These are phyloP conservation scores for Dermatophagoides farinae DNA, from an alignment of 1,140 invertebrate genomes.

Conservation along the genomic window DNA sequence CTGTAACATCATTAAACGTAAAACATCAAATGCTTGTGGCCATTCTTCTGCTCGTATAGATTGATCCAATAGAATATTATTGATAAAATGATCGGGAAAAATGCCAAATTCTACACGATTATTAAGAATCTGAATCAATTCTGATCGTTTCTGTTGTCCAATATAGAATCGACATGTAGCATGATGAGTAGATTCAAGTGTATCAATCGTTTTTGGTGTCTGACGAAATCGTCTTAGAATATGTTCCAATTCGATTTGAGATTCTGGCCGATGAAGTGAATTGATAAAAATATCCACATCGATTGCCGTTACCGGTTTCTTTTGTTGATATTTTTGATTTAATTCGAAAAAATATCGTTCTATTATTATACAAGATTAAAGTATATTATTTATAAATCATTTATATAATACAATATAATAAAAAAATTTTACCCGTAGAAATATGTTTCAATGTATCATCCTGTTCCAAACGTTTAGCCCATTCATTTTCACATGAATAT, in stretches of 20 bases:
- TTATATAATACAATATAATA: too few relatives aligned
- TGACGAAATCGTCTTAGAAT: constrained; percentile 44
- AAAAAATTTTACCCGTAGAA: background rate
- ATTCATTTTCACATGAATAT: background rate
- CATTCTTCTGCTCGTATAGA: constrained; percentile 45
- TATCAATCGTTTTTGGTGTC: constrained; percentile 41
- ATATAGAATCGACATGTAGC: constrained; percentile 48
- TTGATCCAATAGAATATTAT: constrained; percentile 58
- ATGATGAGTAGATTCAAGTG: constrained; percentile 54
- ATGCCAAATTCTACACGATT: constrained; percentile 69
- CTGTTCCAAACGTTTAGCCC: background rate
- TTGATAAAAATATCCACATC: constrained; percentile 16
- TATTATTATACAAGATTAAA: background rate
- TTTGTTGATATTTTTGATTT: constrained; percentile 5
- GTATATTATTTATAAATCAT: background rate
- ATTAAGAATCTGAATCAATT: constrained; percentile 47
- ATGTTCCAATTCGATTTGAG: constrained; percentile 42
- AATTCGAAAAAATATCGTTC: constrained; percentile 13
- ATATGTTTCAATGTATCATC: constrained; percentile 1
- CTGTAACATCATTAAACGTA: constrained; percentile 60
- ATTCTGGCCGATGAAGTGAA: constrained; percentile 14
- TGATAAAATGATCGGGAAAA: constrained; percentile 55
- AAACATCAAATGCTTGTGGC: constrained; percentile 47
- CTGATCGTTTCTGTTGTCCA: constrained; percentile 33
- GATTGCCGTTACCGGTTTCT: constrained; percentile 1